These are phyloP conservation scores for Umimayanthus chanpuru DNA, from an alignment of 92 coral and sea anemone species.

Conservation along the genomic window DNA sequence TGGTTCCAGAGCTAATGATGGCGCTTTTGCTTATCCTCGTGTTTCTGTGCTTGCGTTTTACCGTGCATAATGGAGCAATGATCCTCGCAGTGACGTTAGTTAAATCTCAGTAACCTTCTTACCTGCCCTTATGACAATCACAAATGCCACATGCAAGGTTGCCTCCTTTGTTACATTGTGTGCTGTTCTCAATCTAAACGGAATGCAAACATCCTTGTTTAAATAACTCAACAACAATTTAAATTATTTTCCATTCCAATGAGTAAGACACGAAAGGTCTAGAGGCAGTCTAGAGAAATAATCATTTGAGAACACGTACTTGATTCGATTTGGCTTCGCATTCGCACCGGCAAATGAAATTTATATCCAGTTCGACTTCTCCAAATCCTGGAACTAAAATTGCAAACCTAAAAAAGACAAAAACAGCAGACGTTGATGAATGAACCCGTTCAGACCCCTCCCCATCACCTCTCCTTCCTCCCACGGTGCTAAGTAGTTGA, in stretches of 20 bases:
- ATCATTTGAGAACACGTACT: conserved; percentile 39
- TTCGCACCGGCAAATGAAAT: conserved; percentile 75
- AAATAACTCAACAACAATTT: neutral
- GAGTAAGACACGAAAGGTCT: neutral
- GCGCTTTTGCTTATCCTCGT: neutral
- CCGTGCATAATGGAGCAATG: too few species aligned
- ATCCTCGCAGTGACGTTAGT: too few species aligned
- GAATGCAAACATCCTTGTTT: conserved; percentile 3
- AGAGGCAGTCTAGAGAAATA: neutral
- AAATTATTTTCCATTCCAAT: neutral
- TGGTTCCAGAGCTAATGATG: neutral
- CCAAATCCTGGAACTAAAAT: conserved; percentile 92
- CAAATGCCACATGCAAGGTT: conserved; percentile 88
- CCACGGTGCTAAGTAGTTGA: too few species aligned
- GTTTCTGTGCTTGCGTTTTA: neutral
- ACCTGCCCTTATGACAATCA: conserved; percentile 85
- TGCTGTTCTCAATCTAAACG: conserved; percentile 74
- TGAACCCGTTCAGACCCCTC: neutral
- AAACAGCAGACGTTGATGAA: neutral
- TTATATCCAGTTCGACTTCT: conserved; percentile 66
- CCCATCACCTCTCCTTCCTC: too few species aligned
- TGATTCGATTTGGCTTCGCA: conserved; percentile 64
- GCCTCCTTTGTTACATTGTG: conserved; percentile 67
- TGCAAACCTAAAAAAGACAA: conserved; percentile 57
- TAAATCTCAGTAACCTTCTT: conserved; percentile 15